A percentile compares a stretch with the other conserved stretches of the same genome.
Conservation (phyloP, 2,113 vertebrate genomes). For the Platycercus adscitus region DNA sequence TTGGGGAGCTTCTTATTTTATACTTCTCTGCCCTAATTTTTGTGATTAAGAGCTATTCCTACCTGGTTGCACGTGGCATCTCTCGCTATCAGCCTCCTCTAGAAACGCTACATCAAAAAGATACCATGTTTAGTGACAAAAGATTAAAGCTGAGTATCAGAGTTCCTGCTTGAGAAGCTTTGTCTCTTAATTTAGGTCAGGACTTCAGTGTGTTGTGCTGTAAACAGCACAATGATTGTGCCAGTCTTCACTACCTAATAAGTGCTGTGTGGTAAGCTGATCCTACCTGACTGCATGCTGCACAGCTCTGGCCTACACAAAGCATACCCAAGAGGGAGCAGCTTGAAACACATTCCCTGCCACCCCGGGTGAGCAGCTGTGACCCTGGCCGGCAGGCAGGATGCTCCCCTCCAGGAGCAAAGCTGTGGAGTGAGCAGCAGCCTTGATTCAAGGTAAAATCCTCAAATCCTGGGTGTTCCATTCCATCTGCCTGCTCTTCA, state of each 20-base stretch:
- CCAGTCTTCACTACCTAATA: background rate
- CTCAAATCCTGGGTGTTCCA: background rate
- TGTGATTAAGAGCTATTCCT: background rate
- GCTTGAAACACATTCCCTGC: background rate
- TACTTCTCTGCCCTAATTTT: background rate
- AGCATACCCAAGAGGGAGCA: background rate
- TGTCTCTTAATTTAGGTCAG: conserved; percentile 22
- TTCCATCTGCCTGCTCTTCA: background rate
- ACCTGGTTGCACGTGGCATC: background rate
- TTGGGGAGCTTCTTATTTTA: background rate
- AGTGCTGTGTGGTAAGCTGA: background rate
- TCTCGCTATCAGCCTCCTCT: background rate
- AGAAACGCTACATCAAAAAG: background rate
- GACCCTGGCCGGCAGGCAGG: background rate
- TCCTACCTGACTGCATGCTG: background rate
- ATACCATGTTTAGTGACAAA: rapidly evolving
- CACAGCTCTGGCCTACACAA: background rate
- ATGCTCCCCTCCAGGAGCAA: background rate
- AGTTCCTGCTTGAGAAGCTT: background rate
- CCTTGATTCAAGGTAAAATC: background rate
- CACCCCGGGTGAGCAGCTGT: background rate
- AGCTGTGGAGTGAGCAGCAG: background rate
- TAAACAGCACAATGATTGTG: background rate
- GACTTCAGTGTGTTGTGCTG: background rate
- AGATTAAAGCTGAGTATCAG: background rate